Base-by-base conservation (phyloP, 1,140 invertebrate genomes). In the Doryteuthis pealeii region DNA sequence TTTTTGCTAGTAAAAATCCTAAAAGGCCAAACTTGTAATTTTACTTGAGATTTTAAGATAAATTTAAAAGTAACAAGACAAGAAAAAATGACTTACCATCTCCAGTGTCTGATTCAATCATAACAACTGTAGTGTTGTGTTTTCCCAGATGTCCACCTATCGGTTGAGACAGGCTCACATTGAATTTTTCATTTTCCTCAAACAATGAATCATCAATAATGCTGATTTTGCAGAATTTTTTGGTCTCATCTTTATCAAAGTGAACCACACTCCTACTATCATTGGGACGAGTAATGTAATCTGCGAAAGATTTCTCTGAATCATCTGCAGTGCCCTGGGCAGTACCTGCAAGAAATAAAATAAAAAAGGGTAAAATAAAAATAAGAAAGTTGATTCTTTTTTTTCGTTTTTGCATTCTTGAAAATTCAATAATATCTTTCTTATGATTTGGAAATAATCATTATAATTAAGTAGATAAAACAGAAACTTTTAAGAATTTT, bases 151-250 rank as follows among this genome's bases (percentile, higher is more conserved):
- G 72, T 4, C 87, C 87, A 65, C 87, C 88, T 77, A 86, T 80
- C 70, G 86, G 83, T 28, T 84, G 79, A 15, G 78, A 78, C 30
- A 89, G 78, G 18, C 83, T 74, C n/a, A 89, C 82, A 18, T 79
- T 72, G 76, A 89, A 89, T 1, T 35, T 75, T 77, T 89, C 88
- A 72, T 87, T 84, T 12, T 81, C 79, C 79, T 89, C 89, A 74
- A 80, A 87, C 14, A 88, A 79, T 26, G 87, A 83, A 73, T 89
- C 89, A 74, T 89, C 88, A 73, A 89, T 88, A 69, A 89, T 83
- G 28, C 78, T 84, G 3, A 89, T 79, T 15, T 71, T 78, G 74
- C 89, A 89, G 70, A 81, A 81, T 30, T 85, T 82, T 43, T 83
- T 76, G 35, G 81, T 77, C 69, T 88, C 82, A 12, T 81, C 82